Conservation (phyloP, 1,140 invertebrate genomes). For the Megalopta genalis region DNA sequence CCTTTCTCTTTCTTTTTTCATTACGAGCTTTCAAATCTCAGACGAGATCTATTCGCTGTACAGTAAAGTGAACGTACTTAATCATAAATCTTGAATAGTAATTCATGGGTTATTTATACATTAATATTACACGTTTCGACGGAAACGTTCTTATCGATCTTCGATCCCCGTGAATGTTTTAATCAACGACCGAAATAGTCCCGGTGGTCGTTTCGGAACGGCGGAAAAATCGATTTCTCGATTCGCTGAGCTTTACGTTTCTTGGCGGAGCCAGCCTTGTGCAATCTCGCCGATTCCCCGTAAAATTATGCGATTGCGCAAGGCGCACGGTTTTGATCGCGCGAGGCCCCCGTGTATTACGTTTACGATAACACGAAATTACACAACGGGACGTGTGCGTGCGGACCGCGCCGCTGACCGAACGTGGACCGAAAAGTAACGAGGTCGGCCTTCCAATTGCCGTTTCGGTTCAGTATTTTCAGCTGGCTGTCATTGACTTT, state of each 20-base stretch:
- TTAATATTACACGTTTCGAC: too few species aligned
- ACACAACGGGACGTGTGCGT: constrained; percentile 25
- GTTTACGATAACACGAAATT: constrained; percentile 43
- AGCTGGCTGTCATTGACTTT: constrained; percentile 12
- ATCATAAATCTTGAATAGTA: too few species aligned
- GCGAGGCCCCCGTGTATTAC: constrained; percentile 5
- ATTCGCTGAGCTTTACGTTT: constrained; percentile 31
- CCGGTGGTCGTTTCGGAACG: too few species aligned
- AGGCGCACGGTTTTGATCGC: not conserved
- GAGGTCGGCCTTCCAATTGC: constrained; percentile 7
- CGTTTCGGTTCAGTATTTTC: constrained; percentile 8
- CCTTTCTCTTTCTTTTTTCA: too few species aligned
- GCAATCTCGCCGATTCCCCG: constrained; percentile 16
- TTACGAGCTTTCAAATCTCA: too few species aligned
- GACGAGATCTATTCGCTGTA: too few species aligned
- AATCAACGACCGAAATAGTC: too few species aligned
- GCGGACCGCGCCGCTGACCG: not conserved
- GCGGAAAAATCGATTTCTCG: not conserved
- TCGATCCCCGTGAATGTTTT: too few species aligned
- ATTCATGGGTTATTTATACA: too few species aligned
- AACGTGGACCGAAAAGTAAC: constrained; percentile 36
- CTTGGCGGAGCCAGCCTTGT: not conserved
- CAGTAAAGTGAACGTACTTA: too few species aligned
- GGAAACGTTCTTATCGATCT: too few species aligned
- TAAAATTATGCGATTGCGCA: constrained; percentile 19